Conservation (phyloP, 2,797 vertebrate species). For the Gambusia yucatana region DNA sequence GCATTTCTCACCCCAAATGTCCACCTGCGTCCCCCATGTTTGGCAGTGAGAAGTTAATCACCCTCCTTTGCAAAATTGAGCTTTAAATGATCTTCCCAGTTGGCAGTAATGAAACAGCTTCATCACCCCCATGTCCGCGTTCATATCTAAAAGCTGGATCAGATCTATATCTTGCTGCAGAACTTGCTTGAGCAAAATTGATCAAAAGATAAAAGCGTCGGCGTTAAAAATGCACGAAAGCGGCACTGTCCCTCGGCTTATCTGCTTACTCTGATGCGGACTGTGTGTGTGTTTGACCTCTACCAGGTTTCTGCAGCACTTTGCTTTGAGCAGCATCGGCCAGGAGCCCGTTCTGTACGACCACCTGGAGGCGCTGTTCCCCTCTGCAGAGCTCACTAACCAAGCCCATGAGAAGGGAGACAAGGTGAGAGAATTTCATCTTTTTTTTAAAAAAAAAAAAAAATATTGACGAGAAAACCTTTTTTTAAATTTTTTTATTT, state of each 20-base stretch:
- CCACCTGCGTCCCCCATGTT: background rate
- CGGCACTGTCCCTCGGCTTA: background rate
- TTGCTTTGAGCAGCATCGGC: constrained; percentile 88
- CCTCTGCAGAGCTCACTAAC: constrained; percentile 75
- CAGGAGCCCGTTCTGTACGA: constrained; percentile 85
- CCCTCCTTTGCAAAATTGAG: background rate
- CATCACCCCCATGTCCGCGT: background rate
- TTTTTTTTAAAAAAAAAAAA: background rate
- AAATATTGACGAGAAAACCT: background rate
- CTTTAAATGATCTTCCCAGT: background rate
- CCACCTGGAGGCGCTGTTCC: constrained; percentile 88
- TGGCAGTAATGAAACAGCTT: constrained; percentile 1
- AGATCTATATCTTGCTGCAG: background rate
- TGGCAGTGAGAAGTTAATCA: constrained; percentile 4
- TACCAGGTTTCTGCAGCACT: constrained; percentile 91
- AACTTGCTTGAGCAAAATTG: background rate
- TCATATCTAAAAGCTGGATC: background rate
- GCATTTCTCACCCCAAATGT: background rate
- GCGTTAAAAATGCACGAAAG: background rate
- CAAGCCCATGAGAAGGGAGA: constrained; percentile 67
- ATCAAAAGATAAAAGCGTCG: background rate
- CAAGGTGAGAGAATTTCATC: constrained; percentile 80
- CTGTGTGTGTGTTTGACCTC: constrained; percentile 6
- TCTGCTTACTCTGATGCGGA: constrained; percentile 1
- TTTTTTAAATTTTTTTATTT: background rate